Evolutionary conservation across 1,140 invertebrate species (phyloP).

Genomic region (Akabosia matsudoensis): DNA sequence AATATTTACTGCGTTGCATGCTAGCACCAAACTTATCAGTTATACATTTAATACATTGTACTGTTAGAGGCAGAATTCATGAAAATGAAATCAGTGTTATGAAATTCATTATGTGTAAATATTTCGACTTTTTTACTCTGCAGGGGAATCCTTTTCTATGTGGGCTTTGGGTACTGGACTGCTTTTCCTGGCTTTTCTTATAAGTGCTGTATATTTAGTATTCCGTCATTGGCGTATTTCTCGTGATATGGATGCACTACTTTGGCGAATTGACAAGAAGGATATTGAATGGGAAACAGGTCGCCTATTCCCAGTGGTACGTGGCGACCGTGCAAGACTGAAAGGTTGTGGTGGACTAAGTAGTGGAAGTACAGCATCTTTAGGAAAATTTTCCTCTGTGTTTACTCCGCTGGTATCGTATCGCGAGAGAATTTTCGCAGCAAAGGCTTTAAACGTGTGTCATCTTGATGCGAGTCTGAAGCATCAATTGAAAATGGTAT

Average conservation of each 20-base stretch:
- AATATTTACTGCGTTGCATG: too few species aligned
- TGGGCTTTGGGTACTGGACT: conserved; percentile 26
- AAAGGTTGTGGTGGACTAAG: conserved; percentile 12
- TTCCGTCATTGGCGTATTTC: conserved; percentile 93
- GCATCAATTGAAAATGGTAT: conserved; percentile 87
- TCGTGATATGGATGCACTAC: conserved; percentile 84
- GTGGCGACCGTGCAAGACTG: background rate
- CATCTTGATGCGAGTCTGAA: conserved; percentile 87
- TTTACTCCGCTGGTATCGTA: conserved; percentile 87
- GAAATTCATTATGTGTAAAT: background rate
- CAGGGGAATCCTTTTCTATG: conserved; percentile 34
- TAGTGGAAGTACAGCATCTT: conserved; percentile 37
- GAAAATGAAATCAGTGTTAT: too few species aligned
- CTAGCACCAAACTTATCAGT: too few species aligned
- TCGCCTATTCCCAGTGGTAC: conserved; percentile 27
- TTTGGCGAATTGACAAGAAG: conserved; percentile 93
- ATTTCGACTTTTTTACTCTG: conserved; percentile 16
- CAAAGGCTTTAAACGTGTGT: conserved; percentile 80
- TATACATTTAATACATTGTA: too few species aligned
- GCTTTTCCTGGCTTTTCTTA: conserved; percentile 23
- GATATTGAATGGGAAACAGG: conserved; percentile 64
- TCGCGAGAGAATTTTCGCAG: conserved; percentile 77
- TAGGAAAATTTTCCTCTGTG: conserved; percentile 62
- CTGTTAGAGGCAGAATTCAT: too few species aligned
- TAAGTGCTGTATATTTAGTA: conserved; percentile 49